Base-by-base conservation (phyloP, 1,140 invertebrate genomes). In the Periplaneta americana region DNA sequence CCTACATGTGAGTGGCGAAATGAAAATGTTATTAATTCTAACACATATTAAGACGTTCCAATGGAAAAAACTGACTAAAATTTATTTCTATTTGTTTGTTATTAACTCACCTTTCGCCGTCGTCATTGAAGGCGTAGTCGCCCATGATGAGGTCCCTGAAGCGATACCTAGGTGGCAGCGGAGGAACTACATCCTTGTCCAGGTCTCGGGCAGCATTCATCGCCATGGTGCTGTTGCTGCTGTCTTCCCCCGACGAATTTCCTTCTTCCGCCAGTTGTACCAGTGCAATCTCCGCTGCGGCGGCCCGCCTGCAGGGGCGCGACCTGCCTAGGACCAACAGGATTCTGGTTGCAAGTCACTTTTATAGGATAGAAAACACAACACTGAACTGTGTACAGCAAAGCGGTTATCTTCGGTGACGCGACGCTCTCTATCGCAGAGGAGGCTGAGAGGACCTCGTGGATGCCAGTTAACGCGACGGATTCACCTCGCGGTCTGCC, bases 101-200 rank as follows among this genome's bases (percentile, higher is more conserved):
- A n/a, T 1, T 22, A n/a, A 80, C 89, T 91, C 86, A 94, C 94
- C 94, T 92, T 90, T 94, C 92, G 6, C 93, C 93, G 83, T 95
- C 94, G 85, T 95, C 94, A 85, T 93, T 93, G 87, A 94, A 94
- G 33, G 93, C 93, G 85, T 93, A 94, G 87, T 95, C 95, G 66
- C 94, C 94, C 83, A 94, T 89, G 82, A 96, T 91, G 82, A 96
- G 91, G 88, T 96, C 94, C 79, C 94, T 90, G 83, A 96, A 92
- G 34, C 94, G 91, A 88, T 95, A 95, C 82, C 94, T 87, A 5
- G 93, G 91, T 35, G 88, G 88, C 17, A 89, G 81, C 74, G 85
- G 84, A 74, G 84, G 86, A 37, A 81, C 74, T 1, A 34, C 81
- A 11, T 78, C 75, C 32, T 81, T 81, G n/a, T 81, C 81, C 35